phyloP scores from a whole-genome alignment of 30 jellyfish, hydroid and myxozoan species.

The Turritopsis dohrnii region DNA sequence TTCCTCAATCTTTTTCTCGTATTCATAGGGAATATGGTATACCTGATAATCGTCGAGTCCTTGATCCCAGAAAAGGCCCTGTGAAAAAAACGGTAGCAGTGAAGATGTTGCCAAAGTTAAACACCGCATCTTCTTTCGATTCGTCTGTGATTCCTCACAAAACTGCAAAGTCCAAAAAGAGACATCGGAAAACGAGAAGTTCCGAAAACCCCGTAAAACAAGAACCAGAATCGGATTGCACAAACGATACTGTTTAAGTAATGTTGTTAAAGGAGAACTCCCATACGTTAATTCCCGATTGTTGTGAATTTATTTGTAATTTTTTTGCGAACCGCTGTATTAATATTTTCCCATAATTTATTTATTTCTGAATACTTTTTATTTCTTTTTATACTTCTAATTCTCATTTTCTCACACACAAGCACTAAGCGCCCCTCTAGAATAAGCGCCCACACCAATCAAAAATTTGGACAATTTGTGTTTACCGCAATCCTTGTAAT shows the following conservation, averaged over 20 bases:
- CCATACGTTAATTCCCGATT: too few relatives aligned
- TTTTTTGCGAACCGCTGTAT: too few relatives aligned
- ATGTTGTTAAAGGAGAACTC: background rate
- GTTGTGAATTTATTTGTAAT: too few relatives aligned
- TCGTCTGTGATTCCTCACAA: background rate
- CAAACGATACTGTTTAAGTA: background rate
- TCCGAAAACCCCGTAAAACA: background rate
- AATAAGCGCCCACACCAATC: too few relatives aligned
- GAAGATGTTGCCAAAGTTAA: conserved; percentile 52
- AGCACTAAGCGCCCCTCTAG: too few relatives aligned
- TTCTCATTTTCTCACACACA: too few relatives aligned
- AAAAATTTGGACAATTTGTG: too few relatives aligned
- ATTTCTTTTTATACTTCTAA: too few relatives aligned
- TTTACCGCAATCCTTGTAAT: too few relatives aligned
- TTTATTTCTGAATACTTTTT: too few relatives aligned
- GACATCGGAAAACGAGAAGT: background rate
- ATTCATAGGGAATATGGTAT: conserved; percentile 59
- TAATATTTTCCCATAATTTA: too few relatives aligned
- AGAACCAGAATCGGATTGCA: background rate
- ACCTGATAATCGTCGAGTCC: conserved; percentile 68
- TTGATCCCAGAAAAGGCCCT: conserved; percentile 88
- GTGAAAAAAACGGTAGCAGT: conserved; percentile 68
- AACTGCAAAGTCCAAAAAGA: background rate
- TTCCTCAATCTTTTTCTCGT: background rate
- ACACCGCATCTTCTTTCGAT: background rate